Conservation (phyloP, 2,113 vertebrate species). For the Trematomus loennbergii region DNA sequence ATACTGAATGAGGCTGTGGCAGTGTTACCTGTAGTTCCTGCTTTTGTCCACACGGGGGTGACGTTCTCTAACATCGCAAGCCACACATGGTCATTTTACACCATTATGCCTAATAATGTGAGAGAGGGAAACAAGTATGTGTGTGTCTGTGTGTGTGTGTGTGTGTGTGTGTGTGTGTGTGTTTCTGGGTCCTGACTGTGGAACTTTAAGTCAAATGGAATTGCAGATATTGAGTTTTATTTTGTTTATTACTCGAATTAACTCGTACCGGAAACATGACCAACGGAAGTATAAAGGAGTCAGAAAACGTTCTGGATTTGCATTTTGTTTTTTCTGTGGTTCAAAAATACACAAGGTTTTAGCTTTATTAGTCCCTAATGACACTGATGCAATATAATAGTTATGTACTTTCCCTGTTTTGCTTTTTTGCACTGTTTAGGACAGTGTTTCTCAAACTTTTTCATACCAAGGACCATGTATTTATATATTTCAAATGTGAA, state of each 20-base stretch:
- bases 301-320: slow-evolving; percentile 39
- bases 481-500: too few species aligned
- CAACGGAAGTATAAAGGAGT: slow-evolving; percentile 73
- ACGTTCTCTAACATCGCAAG: slow-evolving; percentile 35
- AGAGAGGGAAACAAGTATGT: slow-evolving; percentile 15
- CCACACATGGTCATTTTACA: slow-evolving; percentile 60
- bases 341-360: background rate
- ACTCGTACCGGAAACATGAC: slow-evolving; percentile 52
- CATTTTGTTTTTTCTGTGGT: slow-evolving; percentile 15
- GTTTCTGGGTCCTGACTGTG: slow-evolving; percentile 67
- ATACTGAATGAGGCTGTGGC: slow-evolving; percentile 50
- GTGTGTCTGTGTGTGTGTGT: too few species aligned
- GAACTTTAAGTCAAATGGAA: slow-evolving; percentile 46
- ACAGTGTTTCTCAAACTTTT: too few species aligned
- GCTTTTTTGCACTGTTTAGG: background rate
- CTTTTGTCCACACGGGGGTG: slow-evolving; percentile 67
- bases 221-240: slow-evolving; percentile 49
- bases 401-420: slow-evolving; percentile 13
- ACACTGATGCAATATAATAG: slow-evolving; percentile 12
- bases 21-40: slow-evolving; percentile 64
- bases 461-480: too few species aligned
- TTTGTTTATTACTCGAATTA: slow-evolving; percentile 63
- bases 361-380: background rate
- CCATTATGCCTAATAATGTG: slow-evolving; percentile 71
- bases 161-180: slow-evolving; percentile 11